Evolutionary conservation across 2,888 invertebrate species (phyloP).

Genomic region (Scaptodrosophila latifasciaeformis): DNA sequence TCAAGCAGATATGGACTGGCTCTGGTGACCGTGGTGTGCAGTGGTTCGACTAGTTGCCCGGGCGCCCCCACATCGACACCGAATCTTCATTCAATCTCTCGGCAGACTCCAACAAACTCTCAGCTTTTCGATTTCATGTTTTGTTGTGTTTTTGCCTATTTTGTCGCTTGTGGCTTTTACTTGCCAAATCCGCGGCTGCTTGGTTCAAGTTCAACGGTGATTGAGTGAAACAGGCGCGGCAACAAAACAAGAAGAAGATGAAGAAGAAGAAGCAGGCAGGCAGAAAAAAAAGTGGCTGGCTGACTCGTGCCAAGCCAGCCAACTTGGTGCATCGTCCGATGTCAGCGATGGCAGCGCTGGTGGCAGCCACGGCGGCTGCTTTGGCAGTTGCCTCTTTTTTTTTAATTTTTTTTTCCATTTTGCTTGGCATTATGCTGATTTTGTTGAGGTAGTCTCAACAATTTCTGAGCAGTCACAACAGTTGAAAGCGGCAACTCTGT

Average conservation of each 20-base stretch:
- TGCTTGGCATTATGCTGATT: too few relatives aligned
- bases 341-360: neutral
- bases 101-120: neutral
- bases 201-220: slow-evolving; percentile 54
- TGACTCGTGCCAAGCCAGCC: neutral
- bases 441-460: neutral
- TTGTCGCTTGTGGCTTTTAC: slow-evolving; percentile 22
- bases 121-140: slow-evolving; percentile 18
- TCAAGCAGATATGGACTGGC: neutral
- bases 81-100: too few relatives aligned
- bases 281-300: too few relatives aligned
- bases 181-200: slow-evolving; percentile 18
- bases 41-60: slow-evolving; percentile 14
- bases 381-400: neutral
- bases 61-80: neutral
- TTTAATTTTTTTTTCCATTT: slow-evolving; percentile 5
- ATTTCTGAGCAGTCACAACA: too few relatives aligned
- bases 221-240: slow-evolving; percentile 22
- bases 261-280: too few relatives aligned
- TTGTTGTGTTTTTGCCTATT: slow-evolving; percentile 12
- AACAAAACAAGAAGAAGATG: too few relatives aligned
- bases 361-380: too few relatives aligned
- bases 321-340: neutral
- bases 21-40: slow-evolving; percentile 5
- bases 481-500: too few relatives aligned